Evolutionary conservation across 2,797 vertebrate species (phyloP).

Genomic region (Chelon labrosus): DNA sequence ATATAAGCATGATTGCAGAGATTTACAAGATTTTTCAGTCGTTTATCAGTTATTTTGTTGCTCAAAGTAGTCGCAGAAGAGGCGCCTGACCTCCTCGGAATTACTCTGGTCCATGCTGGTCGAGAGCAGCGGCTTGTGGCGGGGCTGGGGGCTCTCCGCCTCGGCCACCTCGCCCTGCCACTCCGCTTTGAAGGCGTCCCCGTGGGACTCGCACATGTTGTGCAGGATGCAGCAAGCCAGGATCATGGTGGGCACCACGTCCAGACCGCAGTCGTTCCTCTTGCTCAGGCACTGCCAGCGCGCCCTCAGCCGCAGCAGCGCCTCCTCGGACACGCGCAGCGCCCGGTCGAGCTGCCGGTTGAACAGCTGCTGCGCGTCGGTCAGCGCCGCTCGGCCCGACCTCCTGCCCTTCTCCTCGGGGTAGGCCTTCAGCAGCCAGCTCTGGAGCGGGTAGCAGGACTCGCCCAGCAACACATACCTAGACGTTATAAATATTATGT

Average conservation of each 20-base stretch:
- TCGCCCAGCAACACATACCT: slow-evolving; percentile 84
- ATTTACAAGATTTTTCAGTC: neutral
- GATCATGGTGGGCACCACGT: slow-evolving; percentile 83
- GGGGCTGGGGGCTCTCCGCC: slow-evolving; percentile 80
- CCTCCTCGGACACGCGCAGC: slow-evolving; percentile 60
- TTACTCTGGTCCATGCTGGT: slow-evolving; percentile 68
- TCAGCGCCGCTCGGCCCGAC: neutral
- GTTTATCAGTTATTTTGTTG: slow-evolving; percentile 48
- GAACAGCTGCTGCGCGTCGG: slow-evolving; percentile 61
- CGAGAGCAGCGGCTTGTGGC: slow-evolving; percentile 58
- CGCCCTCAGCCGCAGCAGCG: slow-evolving; percentile 79
- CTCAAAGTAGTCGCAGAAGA: slow-evolving; percentile 83
- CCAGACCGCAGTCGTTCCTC: slow-evolving; percentile 83
- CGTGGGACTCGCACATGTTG: slow-evolving; percentile 81
- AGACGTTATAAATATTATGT: slow-evolving; percentile 24
- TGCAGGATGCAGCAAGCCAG: slow-evolving; percentile 84
- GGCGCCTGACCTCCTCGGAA: slow-evolving; percentile 81
- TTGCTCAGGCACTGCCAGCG: slow-evolving; percentile 86
- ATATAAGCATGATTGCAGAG: neutral
- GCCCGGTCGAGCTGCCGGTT: slow-evolving; percentile 72
- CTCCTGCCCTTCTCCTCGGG: slow-evolving; percentile 50
- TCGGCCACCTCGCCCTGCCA: slow-evolving; percentile 81
- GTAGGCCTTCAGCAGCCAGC: slow-evolving; percentile 83
- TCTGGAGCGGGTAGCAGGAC: slow-evolving; percentile 80
- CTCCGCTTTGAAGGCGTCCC: slow-evolving; percentile 73